phyloP scores from a whole-genome alignment of 1,140 invertebrate species.

The Akabosia matsudoensis region DNA sequence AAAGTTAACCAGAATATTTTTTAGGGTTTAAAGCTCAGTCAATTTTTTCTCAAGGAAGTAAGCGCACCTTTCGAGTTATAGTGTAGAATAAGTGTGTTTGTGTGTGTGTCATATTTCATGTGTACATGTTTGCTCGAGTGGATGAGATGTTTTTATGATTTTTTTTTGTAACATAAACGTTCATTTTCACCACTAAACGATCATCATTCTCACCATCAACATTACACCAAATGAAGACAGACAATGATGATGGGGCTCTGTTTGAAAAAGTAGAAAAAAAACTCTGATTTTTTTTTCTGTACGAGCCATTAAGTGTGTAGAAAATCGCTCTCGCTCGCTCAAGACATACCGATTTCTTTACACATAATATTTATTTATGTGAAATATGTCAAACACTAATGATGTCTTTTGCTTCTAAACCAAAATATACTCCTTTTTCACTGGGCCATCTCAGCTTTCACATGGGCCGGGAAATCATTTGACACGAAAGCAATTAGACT shows the following conservation, averaged over 20 bases:
- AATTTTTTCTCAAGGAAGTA: too few relatives aligned
- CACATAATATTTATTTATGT: slow-evolving; percentile 26
- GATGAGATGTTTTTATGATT: not conserved
- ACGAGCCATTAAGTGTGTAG: not conserved
- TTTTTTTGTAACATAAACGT: not conserved
- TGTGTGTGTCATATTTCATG: slow-evolving; percentile 18
- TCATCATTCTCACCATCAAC: slow-evolving; percentile 1
- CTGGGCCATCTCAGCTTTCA: slow-evolving; percentile 44
- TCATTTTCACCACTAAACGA: not conserved
- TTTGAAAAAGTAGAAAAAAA: too few relatives aligned
- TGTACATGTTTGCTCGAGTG: not conserved
- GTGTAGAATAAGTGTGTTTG: too few relatives aligned
- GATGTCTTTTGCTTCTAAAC: slow-evolving; percentile 40
- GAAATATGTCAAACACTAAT: slow-evolving; percentile 45
- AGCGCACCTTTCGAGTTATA: too few relatives aligned
- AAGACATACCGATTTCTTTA: not conserved
- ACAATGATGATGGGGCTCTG: not conserved
- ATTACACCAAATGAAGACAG: not conserved
- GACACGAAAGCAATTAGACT: slow-evolving; percentile 49
- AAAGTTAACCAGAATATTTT: too few relatives aligned
- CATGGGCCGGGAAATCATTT: slow-evolving; percentile 48
- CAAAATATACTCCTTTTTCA: slow-evolving; percentile 47
- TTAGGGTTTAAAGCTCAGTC: too few relatives aligned
- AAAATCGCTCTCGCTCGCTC: not conserved
- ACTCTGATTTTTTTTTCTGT: too few relatives aligned